Conservation (phyloP, 2,888 invertebrate species). For the Eupithecia tripunctaria region DNA sequence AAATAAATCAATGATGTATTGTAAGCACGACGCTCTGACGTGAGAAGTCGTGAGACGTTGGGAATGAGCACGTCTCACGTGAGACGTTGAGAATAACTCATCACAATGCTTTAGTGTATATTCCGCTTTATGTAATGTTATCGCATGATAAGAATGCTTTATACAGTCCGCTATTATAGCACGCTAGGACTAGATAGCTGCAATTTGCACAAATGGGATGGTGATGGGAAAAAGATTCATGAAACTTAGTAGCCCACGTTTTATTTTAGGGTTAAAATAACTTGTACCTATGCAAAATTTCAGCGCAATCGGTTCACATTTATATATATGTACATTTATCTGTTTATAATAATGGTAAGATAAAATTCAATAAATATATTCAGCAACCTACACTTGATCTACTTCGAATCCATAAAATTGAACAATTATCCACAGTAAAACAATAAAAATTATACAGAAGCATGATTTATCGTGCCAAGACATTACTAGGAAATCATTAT, state of each 20-base stretch:
- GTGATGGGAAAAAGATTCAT: slow-evolving; percentile 18
- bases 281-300: too few relatives aligned
- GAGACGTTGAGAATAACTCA: too few relatives aligned
- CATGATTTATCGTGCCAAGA: slow-evolving; percentile 34
- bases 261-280: too few relatives aligned
- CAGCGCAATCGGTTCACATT: too few relatives aligned
- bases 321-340: too few relatives aligned
- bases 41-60: too few relatives aligned
- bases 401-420: slow-evolving; percentile 14
- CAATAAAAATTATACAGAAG: slow-evolving; percentile 35
- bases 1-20: too few relatives aligned
- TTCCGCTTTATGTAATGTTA: slow-evolving; percentile 19
- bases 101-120: too few relatives aligned
- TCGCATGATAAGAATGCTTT: slow-evolving; percentile 40
- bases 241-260: too few relatives aligned
- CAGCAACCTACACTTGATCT: slow-evolving; percentile 7
- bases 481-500: slow-evolving; percentile 27
- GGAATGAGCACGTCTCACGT: too few relatives aligned
- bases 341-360: background rate
- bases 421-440: slow-evolving; percentile 18
- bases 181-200: slow-evolving; percentile 27
- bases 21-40: too few relatives aligned
- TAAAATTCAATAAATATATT: background rate
- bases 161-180: slow-evolving; percentile 33
- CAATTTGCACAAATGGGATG: slow-evolving; percentile 30